Conservation (phyloP, 2,797 vertebrate genomes). For the Periophthalmus magnuspinnatus region DNA sequence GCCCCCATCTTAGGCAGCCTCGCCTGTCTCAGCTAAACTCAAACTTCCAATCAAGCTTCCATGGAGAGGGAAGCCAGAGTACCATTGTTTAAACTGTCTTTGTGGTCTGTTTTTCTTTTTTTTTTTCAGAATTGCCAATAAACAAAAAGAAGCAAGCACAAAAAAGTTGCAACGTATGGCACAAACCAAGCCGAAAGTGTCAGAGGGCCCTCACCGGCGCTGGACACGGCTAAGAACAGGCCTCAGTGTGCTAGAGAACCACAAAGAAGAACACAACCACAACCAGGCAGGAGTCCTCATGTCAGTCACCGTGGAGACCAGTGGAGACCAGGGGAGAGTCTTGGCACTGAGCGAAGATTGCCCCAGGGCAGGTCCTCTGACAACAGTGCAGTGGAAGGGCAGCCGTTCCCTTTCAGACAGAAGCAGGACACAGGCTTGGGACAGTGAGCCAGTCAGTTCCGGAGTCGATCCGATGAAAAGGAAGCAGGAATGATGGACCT, state of each 20-base stretch:
- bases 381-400: conserved; percentile 36
- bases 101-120: conserved; percentile 62
- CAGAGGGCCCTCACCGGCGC: conserved; percentile 70
- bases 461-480: conserved; percentile 32
- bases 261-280: conserved; percentile 20
- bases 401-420: conserved; percentile 67
- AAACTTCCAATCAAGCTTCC: conserved; percentile 8
- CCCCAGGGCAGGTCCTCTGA: conserved; percentile 52
- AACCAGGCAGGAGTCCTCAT: conserved; percentile 58
- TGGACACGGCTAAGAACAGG: conserved; percentile 69
- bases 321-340: conserved; percentile 15
- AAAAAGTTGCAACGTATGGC: conserved; percentile 86
- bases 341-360: conserved; percentile 77
- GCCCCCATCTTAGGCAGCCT: neutral
- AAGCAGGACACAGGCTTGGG: conserved; percentile 48
- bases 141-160: conserved; percentile 80
- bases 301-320: conserved; percentile 54
- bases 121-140: conserved; percentile 77
- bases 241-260: conserved; percentile 60
- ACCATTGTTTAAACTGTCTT: conserved; percentile 91
- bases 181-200: conserved; percentile 81
- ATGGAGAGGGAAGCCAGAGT: conserved; percentile 42
- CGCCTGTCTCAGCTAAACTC: neutral
- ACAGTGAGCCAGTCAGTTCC: conserved; percentile 43
- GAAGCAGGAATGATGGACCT: conserved; percentile 51